Evolutionary conservation across 1,140 invertebrate genomes (phyloP).

Genomic region (Bactericera cockerelli): DNA sequence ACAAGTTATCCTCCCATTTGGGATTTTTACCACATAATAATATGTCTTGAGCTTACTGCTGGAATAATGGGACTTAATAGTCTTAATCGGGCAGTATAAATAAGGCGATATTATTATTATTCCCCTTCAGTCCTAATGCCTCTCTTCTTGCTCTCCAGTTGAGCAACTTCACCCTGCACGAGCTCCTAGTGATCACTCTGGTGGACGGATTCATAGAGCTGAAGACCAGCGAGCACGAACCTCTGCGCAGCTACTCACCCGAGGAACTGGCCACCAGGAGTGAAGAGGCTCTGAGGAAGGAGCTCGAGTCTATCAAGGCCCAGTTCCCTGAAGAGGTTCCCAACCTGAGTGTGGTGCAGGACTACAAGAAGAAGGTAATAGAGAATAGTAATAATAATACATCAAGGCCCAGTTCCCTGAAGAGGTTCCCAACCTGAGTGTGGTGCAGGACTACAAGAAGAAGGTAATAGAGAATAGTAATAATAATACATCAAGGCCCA

Average conservation of each 20-base stretch:
- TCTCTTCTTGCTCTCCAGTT: constrained; percentile 34
- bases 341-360: constrained; percentile 62
- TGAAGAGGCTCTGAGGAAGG: constrained; percentile 41
- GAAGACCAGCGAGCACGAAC: constrained; percentile 27
- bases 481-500: constrained; percentile 44
- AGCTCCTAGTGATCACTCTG: constrained; percentile 38
- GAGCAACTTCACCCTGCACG: constrained; percentile 45
- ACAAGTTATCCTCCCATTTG: too few species aligned
- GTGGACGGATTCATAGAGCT: constrained; percentile 27
- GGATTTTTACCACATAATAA: too few species aligned
- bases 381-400: constrained; percentile 24
- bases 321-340: constrained; percentile 51
- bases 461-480: constrained; percentile 28
- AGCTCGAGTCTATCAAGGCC: constrained; percentile 47
- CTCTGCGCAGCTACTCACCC: constrained; percentile 38
- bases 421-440: constrained; percentile 60
- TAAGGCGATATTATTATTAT: too few species aligned
- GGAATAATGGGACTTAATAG: too few species aligned
- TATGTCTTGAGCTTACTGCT: too few species aligned
- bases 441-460: constrained; percentile 53
- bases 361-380: constrained; percentile 41
- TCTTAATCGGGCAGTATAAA: too few species aligned
- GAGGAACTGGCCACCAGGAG: constrained; percentile 52
- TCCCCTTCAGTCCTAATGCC: too few species aligned
- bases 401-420: constrained; percentile 49